A percentile compares a stretch with the other conserved stretches of the same genome.
These are phyloP conservation scores for Rhinatrema bivittatum DNA, from an alignment of 2,797 vertebrate genomes.

Conservation along the genomic window DNA sequence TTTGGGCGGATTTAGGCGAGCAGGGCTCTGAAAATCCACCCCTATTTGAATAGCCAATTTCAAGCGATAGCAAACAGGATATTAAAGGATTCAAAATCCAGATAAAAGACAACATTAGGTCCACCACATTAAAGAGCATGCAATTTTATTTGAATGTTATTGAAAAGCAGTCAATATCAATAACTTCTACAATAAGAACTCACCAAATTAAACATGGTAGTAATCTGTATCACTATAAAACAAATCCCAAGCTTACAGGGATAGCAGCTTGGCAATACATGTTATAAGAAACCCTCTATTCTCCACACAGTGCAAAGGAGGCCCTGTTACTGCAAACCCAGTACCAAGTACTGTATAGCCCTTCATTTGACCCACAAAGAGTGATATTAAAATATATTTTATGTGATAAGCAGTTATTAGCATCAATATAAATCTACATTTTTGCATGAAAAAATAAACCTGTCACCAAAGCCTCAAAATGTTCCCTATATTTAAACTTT, in stretches of 20 bases:
- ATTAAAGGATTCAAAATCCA: neutral
- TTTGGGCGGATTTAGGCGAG: no score
- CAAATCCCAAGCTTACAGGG: neutral
- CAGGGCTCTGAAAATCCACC: no score
- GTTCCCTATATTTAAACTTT: slow-evolving; percentile 8
- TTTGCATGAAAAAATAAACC: slow-evolving; percentile 10
- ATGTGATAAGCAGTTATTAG: no score
- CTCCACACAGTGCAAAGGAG: rapidly evolving
- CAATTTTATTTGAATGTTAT: no score
- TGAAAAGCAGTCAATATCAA: neutral
- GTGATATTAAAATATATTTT: neutral
- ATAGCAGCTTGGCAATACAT: neutral
- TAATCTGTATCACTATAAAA: neutral
- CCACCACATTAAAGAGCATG: no score
- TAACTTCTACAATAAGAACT: neutral
- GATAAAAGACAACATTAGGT: no score
- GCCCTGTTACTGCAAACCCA: neutral
- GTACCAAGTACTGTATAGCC: neutral
- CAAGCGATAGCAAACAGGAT: no score
- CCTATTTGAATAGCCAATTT: no score
- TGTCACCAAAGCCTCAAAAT: neutral
- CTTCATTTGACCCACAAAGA: neutral
- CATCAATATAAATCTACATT: neutral
- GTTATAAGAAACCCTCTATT: slow-evolving; percentile 33
- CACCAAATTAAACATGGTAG: neutral